These are phyloP conservation scores for Alligator mississippiensis DNA, from an alignment of 2,113 vertebrate genomes.

Conservation along the genomic window DNA sequence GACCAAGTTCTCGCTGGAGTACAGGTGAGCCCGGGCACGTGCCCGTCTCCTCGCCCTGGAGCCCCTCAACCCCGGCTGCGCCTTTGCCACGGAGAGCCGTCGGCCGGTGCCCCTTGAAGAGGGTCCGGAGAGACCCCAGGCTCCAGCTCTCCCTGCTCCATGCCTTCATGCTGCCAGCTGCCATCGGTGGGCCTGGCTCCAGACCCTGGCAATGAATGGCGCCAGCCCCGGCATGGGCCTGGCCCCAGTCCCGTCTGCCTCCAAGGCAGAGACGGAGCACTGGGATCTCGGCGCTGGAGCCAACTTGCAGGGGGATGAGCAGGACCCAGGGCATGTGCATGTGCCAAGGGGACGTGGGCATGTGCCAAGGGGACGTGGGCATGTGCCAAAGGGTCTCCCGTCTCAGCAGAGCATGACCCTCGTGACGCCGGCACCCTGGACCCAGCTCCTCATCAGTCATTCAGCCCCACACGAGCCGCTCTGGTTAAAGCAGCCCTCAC, in stretches of 20 bases:
- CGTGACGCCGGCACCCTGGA: no score
- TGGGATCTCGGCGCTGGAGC: no score
- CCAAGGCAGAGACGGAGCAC: no score
- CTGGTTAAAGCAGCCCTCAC: slow-evolving; percentile 7
- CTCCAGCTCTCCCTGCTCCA: neutral
- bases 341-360: neutral
- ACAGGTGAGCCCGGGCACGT: slow-evolving; percentile 80
- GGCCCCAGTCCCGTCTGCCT: no score
- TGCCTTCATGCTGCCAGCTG: neutral
- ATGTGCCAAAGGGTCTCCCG: no score
- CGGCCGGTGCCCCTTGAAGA: rapidly evolving
- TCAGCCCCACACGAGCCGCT: slow-evolving; percentile 53
- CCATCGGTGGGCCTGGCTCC: no score
- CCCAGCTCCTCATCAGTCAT: slow-evolving; percentile 62
- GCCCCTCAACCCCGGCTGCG: rapidly evolving
- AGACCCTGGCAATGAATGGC: no score
- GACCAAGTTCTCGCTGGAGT: slow-evolving; percentile 96
- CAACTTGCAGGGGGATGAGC: neutral
- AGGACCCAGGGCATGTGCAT: no score
- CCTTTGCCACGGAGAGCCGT: rapidly evolving
- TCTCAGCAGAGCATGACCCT: no score
- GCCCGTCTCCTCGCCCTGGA: rapidly evolving
- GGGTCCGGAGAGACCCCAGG: neutral
- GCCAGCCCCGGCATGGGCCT: no score
- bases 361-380: neutral